A percentile compares a stretch with the other conserved stretches of the same genome.
phyloP scores from a whole-genome alignment of 2,113 vertebrate species.

The Theristicus caerulescens region DNA sequence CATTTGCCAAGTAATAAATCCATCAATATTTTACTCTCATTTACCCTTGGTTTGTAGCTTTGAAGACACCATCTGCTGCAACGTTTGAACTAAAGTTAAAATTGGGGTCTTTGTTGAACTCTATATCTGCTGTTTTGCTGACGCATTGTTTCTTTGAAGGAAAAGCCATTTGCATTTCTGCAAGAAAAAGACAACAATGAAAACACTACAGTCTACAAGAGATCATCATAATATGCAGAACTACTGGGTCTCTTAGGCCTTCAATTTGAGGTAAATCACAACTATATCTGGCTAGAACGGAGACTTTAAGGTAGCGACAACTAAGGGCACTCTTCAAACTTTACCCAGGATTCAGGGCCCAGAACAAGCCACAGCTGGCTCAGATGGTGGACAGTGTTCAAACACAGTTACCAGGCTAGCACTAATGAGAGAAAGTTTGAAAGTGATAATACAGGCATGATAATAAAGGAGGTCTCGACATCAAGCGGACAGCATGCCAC shows the following conservation, averaged over 20 bases:
- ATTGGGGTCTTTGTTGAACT: not conserved
- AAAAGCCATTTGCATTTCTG: constrained; percentile 54
- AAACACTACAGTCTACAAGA: not conserved
- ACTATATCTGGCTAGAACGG: not conserved
- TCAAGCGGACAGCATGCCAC: not conserved
- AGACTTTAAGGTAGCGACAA: not conserved
- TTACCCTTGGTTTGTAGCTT: constrained; percentile 59
- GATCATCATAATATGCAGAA: accelerated
- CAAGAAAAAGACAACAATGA: not conserved
- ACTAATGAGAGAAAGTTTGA: not conserved
- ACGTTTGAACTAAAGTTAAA: constrained; percentile 17
- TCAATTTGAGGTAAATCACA: not conserved
- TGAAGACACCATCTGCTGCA: constrained; percentile 33
- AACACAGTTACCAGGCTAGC: not conserved
- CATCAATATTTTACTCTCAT: not conserved
- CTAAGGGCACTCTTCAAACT: not conserved
- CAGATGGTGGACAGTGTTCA: not conserved
- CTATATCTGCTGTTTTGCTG: constrained; percentile 29
- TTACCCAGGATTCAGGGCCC: not conserved
- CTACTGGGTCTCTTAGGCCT: not conserved
- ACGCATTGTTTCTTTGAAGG: constrained; percentile 56
- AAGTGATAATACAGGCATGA: not conserved
- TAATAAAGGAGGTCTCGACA: not conserved
- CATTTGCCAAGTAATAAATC: not conserved
- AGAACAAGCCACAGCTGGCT: not conserved